Conservation (phyloP, 1,140 invertebrate species). For the Drosophila erecta region DNA sequence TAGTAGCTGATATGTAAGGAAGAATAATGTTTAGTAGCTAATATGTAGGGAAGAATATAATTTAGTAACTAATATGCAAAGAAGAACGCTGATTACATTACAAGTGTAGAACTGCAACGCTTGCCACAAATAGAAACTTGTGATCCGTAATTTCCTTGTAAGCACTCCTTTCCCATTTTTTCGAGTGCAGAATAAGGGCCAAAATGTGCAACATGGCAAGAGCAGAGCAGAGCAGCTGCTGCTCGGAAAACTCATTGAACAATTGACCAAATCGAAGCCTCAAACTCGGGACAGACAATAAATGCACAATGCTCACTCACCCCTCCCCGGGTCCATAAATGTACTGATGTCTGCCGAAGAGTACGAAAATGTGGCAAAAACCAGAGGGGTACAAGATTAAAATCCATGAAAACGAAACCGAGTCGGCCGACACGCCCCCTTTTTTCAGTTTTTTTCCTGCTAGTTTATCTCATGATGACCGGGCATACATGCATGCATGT, state of each 20-base stretch:
- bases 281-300: constrained; percentile 51
- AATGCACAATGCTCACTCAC: constrained; percentile 38
- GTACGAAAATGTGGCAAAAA: constrained; percentile 46
- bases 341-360: neutral
- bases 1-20: neutral
- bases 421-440: constrained; percentile 23
- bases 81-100: no score
- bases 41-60: neutral
- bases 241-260: constrained; percentile 73
- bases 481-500: neutral
- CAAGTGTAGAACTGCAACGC: no score
- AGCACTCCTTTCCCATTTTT: neutral
- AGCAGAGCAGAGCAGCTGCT: constrained; percentile 60
- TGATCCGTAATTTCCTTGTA: neutral
- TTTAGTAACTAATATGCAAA: neutral
- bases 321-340: neutral
- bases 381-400: constrained; percentile 54
- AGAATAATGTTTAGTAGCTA: no score
- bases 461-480: constrained; percentile 16
- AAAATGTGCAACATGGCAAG: constrained; percentile 46
- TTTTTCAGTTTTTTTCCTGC: neutral
- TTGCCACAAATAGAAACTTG: no score
- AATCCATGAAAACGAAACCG: constrained; percentile 60
- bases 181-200: constrained; percentile 3
- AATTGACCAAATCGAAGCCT: constrained; percentile 74